phyloP scores from a whole-genome alignment of 2,888 invertebrate genomes.

The Oscheius onirici region DNA sequence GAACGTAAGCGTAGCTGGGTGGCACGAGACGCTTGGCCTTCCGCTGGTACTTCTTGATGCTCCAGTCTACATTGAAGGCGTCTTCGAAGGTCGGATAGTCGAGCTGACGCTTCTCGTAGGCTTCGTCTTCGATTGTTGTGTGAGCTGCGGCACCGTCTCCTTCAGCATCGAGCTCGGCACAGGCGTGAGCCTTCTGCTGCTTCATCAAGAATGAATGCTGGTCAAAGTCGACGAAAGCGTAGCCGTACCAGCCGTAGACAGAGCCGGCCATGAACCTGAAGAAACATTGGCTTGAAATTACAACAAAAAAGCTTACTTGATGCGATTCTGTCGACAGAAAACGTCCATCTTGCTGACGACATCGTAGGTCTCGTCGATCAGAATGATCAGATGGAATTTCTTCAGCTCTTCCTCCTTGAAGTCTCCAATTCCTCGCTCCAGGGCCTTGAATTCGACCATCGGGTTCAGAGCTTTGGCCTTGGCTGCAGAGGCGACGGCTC shows the following conservation, averaged over 20 bases:
- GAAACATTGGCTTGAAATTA: too few species aligned
- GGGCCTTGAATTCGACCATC: slow-evolving; percentile 82
- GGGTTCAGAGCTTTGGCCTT: slow-evolving; percentile 86
- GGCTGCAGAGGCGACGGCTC: slow-evolving; percentile 8
- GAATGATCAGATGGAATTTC: slow-evolving; percentile 84
- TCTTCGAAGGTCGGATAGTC: slow-evolving; percentile 52
- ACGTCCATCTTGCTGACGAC: slow-evolving; percentile 49
- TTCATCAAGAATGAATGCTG: slow-evolving; percentile 79
- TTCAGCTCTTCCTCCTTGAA: slow-evolving; percentile 79
- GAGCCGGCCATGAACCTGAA: slow-evolving; percentile 89
- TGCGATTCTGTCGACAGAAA: slow-evolving; percentile 54
- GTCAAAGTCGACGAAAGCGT: slow-evolving; percentile 87
- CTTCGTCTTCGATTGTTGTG: slow-evolving; percentile 38
- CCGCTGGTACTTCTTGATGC: slow-evolving; percentile 40
- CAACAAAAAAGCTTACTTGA: slow-evolving; percentile 33
- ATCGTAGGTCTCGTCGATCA: slow-evolving; percentile 81
- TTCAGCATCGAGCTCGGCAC: neutral
- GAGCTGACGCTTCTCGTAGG: slow-evolving; percentile 34
- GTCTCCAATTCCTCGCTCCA: slow-evolving; percentile 31
- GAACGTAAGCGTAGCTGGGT: slow-evolving; percentile 44
- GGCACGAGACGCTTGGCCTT: slow-evolving; percentile 48
- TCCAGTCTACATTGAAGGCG: slow-evolving; percentile 57
- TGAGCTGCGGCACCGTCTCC: slow-evolving; percentile 3
- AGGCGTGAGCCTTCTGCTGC: neutral
- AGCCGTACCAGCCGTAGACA: slow-evolving; percentile 88